A percentile compares a stretch with the other conserved stretches of the same genome.
phyloP scores from a whole-genome alignment of 2,888 invertebrate genomes.

The Agrilus mali region DNA sequence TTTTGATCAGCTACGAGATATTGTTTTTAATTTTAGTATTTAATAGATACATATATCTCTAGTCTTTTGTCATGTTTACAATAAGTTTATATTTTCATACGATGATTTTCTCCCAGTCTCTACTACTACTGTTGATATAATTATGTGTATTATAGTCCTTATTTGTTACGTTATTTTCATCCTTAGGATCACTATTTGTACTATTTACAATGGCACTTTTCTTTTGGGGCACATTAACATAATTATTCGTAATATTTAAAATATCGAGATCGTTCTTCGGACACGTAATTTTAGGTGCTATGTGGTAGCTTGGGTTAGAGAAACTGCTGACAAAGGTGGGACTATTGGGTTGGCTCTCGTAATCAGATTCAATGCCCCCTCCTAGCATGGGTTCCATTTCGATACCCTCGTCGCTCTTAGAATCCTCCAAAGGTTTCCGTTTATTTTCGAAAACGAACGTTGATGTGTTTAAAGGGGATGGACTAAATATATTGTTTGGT shows the following conservation, averaged over 20 bases:
- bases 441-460: slow-evolving; percentile 33
- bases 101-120: slow-evolving; percentile 24
- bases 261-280: slow-evolving; percentile 16
- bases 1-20: too few species aligned
- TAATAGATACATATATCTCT: too few species aligned
- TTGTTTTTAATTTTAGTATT: too few species aligned
- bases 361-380: slow-evolving; percentile 28
- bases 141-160: slow-evolving; percentile 14
- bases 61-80: too few species aligned
- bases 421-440: too few species aligned
- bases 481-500: slow-evolving; percentile 43
- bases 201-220: slow-evolving; percentile 29
- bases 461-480: slow-evolving; percentile 16
- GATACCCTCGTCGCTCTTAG: slow-evolving; percentile 18
- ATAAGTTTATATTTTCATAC: too few species aligned
- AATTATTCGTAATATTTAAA: slow-evolving; percentile 34
- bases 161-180: slow-evolving; percentile 10
- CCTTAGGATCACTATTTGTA: slow-evolving; percentile 3
- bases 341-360: slow-evolving; percentile 14
- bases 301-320: slow-evolving; percentile 30
- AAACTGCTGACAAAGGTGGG: slow-evolving; percentile 22
- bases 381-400: slow-evolving; percentile 45
- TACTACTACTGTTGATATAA: slow-evolving; percentile 26
- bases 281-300: slow-evolving; percentile 20
- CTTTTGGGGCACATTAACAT: slow-evolving; percentile 41